Evolutionary conservation across 2,113 vertebrate genomes (phyloP).

Genomic region (Athene noctua): DNA sequence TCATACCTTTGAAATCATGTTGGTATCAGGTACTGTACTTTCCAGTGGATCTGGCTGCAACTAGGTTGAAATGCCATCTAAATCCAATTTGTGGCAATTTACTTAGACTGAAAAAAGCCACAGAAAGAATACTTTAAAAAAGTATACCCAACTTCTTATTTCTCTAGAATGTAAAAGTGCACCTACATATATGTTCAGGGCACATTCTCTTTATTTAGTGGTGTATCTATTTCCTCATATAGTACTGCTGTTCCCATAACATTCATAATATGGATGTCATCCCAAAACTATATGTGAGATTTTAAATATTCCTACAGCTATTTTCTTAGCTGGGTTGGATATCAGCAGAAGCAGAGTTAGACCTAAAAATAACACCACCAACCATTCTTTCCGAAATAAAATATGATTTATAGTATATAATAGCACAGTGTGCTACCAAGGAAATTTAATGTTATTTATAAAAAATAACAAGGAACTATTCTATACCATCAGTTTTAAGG

Average conservation of each 20-base stretch:
- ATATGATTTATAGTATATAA: background rate
- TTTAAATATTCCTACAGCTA: background rate
- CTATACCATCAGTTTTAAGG: background rate
- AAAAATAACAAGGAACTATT: background rate
- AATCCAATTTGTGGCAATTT: conserved; percentile 20
- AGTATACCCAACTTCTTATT: background rate
- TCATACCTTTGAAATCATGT: background rate
- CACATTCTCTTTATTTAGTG: background rate
- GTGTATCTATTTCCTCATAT: background rate
- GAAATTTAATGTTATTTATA: background rate
- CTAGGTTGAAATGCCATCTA: conserved; percentile 10
- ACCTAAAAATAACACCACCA: conserved; percentile 33
- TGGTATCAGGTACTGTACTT: background rate
- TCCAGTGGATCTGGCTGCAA: background rate
- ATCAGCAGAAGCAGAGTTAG: background rate
- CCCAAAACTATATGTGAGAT: background rate
- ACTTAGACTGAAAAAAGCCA: background rate
- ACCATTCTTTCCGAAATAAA: conserved; percentile 13
- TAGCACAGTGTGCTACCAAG: background rate
- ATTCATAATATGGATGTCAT: background rate
- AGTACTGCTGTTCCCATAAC: background rate
- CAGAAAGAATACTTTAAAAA: background rate
- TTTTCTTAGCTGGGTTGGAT: conserved; percentile 23
- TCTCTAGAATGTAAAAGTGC: background rate
- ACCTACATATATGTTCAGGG: background rate